These are phyloP conservation scores for Pseudorectes ferrugineus DNA, from an alignment of 2,113 vertebrate genomes.

Conservation along the genomic window DNA sequence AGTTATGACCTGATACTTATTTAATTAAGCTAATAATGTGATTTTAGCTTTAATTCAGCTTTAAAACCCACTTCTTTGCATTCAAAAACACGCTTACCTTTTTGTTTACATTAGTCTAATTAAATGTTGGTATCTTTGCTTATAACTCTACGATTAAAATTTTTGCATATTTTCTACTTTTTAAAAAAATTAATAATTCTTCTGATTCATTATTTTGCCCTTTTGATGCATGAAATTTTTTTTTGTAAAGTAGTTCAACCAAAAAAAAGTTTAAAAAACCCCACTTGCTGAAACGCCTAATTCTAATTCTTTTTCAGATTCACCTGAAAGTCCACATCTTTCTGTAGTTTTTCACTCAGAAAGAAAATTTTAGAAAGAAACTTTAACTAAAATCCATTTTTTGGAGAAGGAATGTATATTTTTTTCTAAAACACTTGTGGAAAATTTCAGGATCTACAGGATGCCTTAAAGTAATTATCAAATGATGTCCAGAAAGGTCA, in stretches of 20 bases:
- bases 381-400: background rate
- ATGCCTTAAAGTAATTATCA: background rate
- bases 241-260: background rate
- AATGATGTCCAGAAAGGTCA: background rate
- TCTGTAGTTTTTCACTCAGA: background rate
- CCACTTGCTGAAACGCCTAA: accelerated
- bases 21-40: background rate
- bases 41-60: background rate
- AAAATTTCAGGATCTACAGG: background rate
- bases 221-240: background rate
- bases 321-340: background rate
- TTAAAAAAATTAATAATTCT: background rate
- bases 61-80: background rate
- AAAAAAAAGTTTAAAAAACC: accelerated
- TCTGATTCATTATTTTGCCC: background rate
- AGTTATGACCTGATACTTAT: background rate
- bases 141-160: accelerated
- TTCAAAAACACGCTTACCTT: background rate
- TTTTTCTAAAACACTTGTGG: background rate
- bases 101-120: background rate
- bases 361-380: background rate
- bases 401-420: background rate
- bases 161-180: too few relatives aligned
- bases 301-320: background rate
- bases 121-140: background rate